Percentiles rank a stretch among this genome's conserved stretches.
Conservation (phyloP, 2,113 vertebrate genomes). For the Heterotilapia buettikoferi region DNA sequence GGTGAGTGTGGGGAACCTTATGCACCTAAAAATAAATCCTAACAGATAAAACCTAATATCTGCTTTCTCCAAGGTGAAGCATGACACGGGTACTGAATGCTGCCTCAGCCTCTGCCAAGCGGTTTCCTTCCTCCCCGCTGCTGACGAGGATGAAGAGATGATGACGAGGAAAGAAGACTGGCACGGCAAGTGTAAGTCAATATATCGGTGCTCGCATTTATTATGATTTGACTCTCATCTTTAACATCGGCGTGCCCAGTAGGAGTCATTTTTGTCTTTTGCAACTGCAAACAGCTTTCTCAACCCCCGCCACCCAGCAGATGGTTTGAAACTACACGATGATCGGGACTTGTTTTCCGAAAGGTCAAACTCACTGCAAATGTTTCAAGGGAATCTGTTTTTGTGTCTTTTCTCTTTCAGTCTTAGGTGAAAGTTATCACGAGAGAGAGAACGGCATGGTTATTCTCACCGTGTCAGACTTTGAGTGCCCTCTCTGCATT, state of each 20-base stretch:
- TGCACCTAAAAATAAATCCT: neutral
- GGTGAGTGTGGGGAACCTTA: neutral
- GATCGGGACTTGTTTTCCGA: neutral
- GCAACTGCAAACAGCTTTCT: neutral
- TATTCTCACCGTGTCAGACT: constrained; percentile 76
- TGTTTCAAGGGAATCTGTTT: neutral
- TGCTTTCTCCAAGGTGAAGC: constrained; percentile 35
- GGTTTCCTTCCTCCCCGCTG: constrained; percentile 68
- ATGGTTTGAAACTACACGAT: constrained; percentile 2
- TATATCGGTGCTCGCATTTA: neutral
- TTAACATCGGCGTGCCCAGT: neutral
- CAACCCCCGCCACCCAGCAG: neutral
- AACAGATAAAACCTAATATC: neutral
- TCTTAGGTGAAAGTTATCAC: constrained; percentile 31
- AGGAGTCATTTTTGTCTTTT: neutral
- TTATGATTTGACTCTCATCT: neutral
- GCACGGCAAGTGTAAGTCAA: constrained; percentile 35
- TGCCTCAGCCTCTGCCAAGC: constrained; percentile 74
- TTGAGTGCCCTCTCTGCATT: constrained; percentile 89
- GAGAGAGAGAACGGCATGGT: constrained; percentile 30
- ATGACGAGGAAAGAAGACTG: constrained; percentile 64
- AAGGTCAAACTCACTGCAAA: neutral
- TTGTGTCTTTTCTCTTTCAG: neutral
- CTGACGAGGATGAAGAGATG: constrained; percentile 70
- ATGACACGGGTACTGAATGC: constrained; percentile 60